These are phyloP conservation scores for Coenobita brevimanus DNA, from an alignment of 1,140 invertebrate species.

Conservation along the genomic window DNA sequence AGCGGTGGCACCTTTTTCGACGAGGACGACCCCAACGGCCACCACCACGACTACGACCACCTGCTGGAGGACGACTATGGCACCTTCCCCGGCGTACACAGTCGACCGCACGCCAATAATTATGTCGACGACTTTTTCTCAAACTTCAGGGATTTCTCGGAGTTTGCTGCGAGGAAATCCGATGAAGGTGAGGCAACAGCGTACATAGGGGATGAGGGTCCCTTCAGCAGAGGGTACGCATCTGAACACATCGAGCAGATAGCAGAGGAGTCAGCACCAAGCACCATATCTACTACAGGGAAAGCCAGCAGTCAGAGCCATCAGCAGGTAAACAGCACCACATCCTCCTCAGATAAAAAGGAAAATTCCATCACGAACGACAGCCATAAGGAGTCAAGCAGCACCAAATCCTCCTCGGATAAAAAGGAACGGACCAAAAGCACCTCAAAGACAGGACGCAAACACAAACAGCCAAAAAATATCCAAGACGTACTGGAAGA, in stretches of 20 bases:
- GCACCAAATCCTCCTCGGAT: background rate
- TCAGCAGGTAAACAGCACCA: background rate
- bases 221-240: slow-evolving; percentile 38
- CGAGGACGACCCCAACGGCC: slow-evolving; percentile 73
- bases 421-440: background rate
- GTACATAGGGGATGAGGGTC: background rate
- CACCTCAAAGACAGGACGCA: background rate
- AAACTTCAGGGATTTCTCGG: slow-evolving; percentile 91
- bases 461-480: slow-evolving; percentile 59
- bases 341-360: too few relatives aligned
- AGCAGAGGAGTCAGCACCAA: background rate
- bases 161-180: slow-evolving; percentile 72
- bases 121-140: slow-evolving; percentile 81
- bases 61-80: slow-evolving; percentile 82
- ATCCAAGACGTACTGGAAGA: slow-evolving; percentile 67
- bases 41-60: slow-evolving; percentile 76
- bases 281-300: background rate
- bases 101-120: slow-evolving; percentile 75
- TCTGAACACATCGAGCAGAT: slow-evolving; percentile 59
- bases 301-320: background rate
- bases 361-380: too few relatives aligned
- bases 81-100: slow-evolving; percentile 75
- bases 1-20: slow-evolving; percentile 89
- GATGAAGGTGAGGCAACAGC: slow-evolving; percentile 31
- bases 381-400: background rate